phyloP scores from a whole-genome alignment of 2,888 invertebrate genomes.

The Argyra leucocephala region DNA sequence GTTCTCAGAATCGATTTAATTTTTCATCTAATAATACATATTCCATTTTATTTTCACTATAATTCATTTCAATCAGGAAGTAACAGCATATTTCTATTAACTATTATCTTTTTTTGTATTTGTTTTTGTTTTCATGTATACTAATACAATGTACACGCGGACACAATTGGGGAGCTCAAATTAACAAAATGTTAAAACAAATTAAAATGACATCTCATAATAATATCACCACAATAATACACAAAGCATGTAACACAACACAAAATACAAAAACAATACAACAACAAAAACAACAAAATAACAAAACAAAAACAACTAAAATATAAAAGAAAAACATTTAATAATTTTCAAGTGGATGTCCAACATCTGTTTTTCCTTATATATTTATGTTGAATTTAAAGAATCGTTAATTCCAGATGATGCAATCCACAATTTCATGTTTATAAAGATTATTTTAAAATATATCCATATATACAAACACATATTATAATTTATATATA shows the following conservation, averaged over 20 bases:
- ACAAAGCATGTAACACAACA: not conserved
- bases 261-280: not conserved
- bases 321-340: not conserved
- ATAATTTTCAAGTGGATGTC: not conserved
- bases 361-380: not conserved
- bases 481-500: not conserved
- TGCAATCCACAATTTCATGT: conserved; percentile 4
- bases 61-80: too few species aligned
- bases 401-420: not conserved
- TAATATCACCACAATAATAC: not conserved
- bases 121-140: too few species aligned
- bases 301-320: not conserved
- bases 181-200: not conserved
- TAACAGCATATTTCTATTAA: too few species aligned
- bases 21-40: too few species aligned
- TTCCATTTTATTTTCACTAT: too few species aligned
- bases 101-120: too few species aligned
- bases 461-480: not conserved
- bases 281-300: not conserved
- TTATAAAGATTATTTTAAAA: not conserved
- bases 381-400: not conserved
- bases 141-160: too few species aligned
- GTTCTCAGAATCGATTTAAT: too few species aligned
- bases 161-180: not conserved
- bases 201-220: not conserved